Conservation (phyloP, 2,888 invertebrate genomes). For the Leistus spinibarbis region DNA sequence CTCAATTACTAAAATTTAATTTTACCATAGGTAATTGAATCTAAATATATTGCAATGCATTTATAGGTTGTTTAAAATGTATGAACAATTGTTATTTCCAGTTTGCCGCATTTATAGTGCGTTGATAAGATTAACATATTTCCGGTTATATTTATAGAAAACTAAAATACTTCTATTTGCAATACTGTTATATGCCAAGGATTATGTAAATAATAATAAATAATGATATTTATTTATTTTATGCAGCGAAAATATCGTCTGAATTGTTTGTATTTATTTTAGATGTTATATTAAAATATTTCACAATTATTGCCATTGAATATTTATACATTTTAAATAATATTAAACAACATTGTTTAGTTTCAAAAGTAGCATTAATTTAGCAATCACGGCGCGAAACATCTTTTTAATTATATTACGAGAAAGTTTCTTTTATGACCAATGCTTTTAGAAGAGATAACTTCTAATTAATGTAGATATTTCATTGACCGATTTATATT, state of each 20-base stretch:
- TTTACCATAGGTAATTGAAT: no score
- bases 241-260: neutral
- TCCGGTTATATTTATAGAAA: neutral
- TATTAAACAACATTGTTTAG: no score
- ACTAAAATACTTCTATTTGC: neutral
- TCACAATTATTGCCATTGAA: neutral
- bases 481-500: no score
- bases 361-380: no score
- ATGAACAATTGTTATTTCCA: no score
- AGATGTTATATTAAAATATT: neutral
- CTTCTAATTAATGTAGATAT: no score
- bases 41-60: no score
- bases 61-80: no score
- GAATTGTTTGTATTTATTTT: neutral
- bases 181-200: neutral
- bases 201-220: neutral
- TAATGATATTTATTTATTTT: neutral
- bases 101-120: neutral
- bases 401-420: neutral
- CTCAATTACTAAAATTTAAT: no score
- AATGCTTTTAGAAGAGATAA: no score
- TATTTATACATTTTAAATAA: neutral
- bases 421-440: no score
- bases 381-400: neutral
- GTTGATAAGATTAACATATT: neutral